These are phyloP conservation scores for Drosophila willistoni DNA, from an alignment of 1,140 invertebrate genomes.

Conservation along the genomic window DNA sequence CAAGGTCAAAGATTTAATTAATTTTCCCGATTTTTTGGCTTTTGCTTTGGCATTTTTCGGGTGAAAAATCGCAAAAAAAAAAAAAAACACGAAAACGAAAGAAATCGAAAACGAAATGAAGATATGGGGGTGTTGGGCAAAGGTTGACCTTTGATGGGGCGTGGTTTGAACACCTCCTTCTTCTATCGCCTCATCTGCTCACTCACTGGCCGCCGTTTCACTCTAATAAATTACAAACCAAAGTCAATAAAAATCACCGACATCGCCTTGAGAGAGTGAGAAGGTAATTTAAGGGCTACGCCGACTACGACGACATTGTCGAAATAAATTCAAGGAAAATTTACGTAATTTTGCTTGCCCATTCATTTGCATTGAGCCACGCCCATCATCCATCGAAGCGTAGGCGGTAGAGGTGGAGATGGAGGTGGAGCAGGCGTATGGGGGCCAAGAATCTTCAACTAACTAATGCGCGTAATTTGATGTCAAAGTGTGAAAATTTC, in stretches of 20 bases:
- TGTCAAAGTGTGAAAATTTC: conserved; percentile 67
- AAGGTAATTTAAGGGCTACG: conserved; percentile 70
- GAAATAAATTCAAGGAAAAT: conserved; percentile 69
- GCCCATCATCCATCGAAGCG: conserved; percentile 18
- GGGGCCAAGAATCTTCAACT: conserved; percentile 68
- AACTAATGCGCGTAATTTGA: conserved; percentile 80
- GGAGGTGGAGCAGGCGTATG: background rate
- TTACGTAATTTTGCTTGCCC: conserved; percentile 64
- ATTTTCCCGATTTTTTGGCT: conserved; percentile 42
- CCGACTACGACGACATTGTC: conserved; percentile 49
- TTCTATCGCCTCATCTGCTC: conserved; percentile 13
- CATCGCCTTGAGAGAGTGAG: conserved; percentile 40
- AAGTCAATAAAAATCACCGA: conserved; percentile 79
- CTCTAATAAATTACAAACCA: conserved; percentile 77
- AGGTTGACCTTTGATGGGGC: conserved; percentile 38
- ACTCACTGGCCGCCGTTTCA: conserved; percentile 18
- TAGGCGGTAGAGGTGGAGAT: background rate
- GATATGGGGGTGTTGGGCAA: background rate
- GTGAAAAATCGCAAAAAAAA: conserved; percentile 42
- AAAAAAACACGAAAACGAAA: conserved; percentile 24
- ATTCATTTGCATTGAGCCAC: conserved; percentile 69
- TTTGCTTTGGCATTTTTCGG: background rate
- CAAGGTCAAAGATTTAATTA: conserved; percentile 73
- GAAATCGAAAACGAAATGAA: conserved; percentile 27
- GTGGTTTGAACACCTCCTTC: conserved; percentile 29